Base-by-base conservation (phyloP, 2,797 vertebrate species). In the Yasuhikotakia modesta region DNA sequence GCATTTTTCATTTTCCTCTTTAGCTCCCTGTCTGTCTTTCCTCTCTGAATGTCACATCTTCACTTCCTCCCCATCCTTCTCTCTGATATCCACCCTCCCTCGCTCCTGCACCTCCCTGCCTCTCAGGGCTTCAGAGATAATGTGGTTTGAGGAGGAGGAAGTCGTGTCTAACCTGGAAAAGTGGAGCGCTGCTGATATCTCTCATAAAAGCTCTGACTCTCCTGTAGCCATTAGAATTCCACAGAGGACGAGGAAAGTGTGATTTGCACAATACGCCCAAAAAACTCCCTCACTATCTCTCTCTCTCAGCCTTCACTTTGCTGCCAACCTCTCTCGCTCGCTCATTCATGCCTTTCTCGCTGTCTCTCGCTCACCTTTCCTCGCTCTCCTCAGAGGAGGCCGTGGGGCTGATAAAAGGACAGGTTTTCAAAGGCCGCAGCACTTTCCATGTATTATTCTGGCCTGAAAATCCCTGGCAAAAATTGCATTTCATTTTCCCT, bases 401-500 rank as follows among this genome's bases (percentile, higher is more conserved):
- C 16, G 19, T 70, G 74, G 45, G 73, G 71, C 79, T 84, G 81
- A 86, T 86, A 80, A 83, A 84, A 84, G 81, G 73, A 35, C 71
- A 60, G 68, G 60, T 81, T 84, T 84, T 86, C 83, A 84, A 84
- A 86, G 81, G 61, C 74, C 78, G 77, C 79, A 74, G 65, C 70
- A 80, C 79, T 80, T 81, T 45, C 55, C 24, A 16, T 64, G 58
- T 69, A 83, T 86, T 81, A 79, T 81, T 77, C 79, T 21, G 68
- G 50, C 61, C 78, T 21, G 60, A 76, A 85, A 82, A 84, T 80
- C 80, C 76, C 63, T 19, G 24, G 75, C 68, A 74, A 79, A 83
- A 70, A 53, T 73, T 63, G 70, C 73, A 61, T 70, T 79, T 66
- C 73, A 82, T 82, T 84, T 85, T 79, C 60, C 65, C 39, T 14